phyloP scores from a whole-genome alignment of 2,797 vertebrate genomes.

The Galaxias olidus region DNA sequence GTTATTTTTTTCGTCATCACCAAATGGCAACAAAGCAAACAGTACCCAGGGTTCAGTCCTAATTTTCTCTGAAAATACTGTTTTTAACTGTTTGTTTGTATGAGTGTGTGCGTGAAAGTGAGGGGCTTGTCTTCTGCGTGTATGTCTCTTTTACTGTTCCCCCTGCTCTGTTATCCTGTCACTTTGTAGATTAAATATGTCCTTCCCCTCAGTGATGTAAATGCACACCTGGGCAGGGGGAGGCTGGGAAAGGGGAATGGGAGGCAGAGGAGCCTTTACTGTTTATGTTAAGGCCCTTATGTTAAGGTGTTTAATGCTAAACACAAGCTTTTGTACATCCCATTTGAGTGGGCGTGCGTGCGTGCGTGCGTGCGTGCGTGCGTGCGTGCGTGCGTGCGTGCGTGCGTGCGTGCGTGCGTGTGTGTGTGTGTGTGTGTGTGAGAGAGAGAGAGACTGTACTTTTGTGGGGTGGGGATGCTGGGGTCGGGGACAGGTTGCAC shows the following conservation, averaged over 20 bases:
- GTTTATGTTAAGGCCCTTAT: constrained; percentile 66
- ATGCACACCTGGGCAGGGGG: constrained; percentile 42
- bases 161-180: constrained; percentile 42
- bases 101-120: constrained; percentile 54
- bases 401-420: constrained; percentile 37
- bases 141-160: constrained; percentile 31
- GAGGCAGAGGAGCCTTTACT: constrained; percentile 46
- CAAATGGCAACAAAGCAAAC: constrained; percentile 71
- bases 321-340: constrained; percentile 73
- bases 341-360: constrained; percentile 58
- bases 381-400: background rate
- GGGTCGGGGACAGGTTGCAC: constrained; percentile 29
- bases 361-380: constrained; percentile 29
- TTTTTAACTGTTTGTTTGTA: constrained; percentile 54
- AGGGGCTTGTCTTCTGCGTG: constrained; percentile 52
- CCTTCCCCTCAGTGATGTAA: constrained; percentile 39
- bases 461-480: background rate
- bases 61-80: constrained; percentile 40
- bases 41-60: constrained; percentile 75
- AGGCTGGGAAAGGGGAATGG: constrained; percentile 6
- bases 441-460: background rate
- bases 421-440: constrained; percentile 31
- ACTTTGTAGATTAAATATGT: constrained; percentile 41
- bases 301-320: constrained; percentile 74
- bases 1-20: constrained; percentile 61